Evolutionary conservation across 2,113 vertebrate genomes (phyloP).

Genomic region (Scomber colias): DNA sequence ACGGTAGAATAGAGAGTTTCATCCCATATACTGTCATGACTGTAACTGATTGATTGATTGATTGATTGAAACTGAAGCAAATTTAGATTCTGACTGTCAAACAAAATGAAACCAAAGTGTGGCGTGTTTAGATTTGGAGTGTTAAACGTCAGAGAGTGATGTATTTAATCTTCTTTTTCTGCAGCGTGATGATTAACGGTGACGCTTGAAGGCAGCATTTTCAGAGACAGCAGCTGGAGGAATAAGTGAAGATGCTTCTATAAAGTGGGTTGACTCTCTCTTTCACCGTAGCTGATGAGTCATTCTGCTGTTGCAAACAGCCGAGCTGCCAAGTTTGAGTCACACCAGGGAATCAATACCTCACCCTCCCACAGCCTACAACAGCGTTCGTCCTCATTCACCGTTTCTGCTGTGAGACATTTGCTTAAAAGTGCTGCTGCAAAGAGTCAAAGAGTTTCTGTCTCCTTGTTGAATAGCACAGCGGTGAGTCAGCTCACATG

Average conservation of each 20-base stretch:
- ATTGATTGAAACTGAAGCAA: no score
- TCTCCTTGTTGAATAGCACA: neutral
- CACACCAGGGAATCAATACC: slow-evolving; percentile 51
- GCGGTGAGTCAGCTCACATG: neutral
- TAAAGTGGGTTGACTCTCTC: slow-evolving; percentile 27
- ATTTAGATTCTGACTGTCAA: neutral
- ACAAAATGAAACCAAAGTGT: neutral
- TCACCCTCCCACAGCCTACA: slow-evolving; percentile 55
- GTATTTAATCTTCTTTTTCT: no score
- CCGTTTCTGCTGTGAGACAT: neutral
- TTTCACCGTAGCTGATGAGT: slow-evolving; percentile 48
- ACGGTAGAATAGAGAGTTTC: neutral
- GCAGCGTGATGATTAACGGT: neutral
- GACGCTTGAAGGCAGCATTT: neutral
- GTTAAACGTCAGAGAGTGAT: neutral
- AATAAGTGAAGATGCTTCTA: slow-evolving; percentile 1
- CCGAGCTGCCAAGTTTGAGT: slow-evolving; percentile 44
- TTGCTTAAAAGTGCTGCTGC: neutral
- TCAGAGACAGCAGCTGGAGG: slow-evolving; percentile 11
- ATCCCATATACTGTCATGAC: neutral
- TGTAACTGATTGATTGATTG: no score
- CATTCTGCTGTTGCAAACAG: slow-evolving; percentile 39
- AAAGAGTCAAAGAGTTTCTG: neutral
- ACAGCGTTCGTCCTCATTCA: slow-evolving; percentile 46
- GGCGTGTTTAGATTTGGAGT: neutral